phyloP scores from a whole-genome alignment of 2,888 invertebrate genomes.

The Cheilosia grossa region DNA sequence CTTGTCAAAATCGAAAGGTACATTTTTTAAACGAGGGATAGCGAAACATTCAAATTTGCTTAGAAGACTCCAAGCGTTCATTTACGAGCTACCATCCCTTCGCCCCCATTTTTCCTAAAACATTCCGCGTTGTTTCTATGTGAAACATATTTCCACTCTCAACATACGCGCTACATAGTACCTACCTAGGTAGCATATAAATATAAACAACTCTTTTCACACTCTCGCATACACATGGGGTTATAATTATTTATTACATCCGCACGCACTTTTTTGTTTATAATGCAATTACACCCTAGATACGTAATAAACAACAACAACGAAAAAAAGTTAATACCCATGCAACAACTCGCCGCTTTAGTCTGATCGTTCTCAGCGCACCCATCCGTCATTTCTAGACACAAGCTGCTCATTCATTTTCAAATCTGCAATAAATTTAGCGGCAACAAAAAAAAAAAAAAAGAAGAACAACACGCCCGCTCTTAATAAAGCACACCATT shows the following conservation, averaged over 20 bases:
- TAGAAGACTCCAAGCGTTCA: too few species aligned
- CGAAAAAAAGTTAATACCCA: slow-evolving; percentile 31
- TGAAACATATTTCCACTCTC: too few species aligned
- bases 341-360: slow-evolving; percentile 33
- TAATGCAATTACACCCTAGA: slow-evolving; percentile 57
- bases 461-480: slow-evolving; percentile 5
- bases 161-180: neutral
- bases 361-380: slow-evolving; percentile 23
- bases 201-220: slow-evolving; percentile 53
- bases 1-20: too few species aligned
- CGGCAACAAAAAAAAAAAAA: slow-evolving; percentile 1
- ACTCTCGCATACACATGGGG: slow-evolving; percentile 21
- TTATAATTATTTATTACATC: slow-evolving; percentile 43
- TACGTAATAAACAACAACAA: slow-evolving; percentile 58
- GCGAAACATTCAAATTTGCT: too few species aligned
- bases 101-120: too few species aligned
- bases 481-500: slow-evolving; percentile 69
- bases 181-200: slow-evolving; percentile 13
- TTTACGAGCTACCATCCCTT: too few species aligned
- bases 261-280: slow-evolving; percentile 19
- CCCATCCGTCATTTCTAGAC: slow-evolving; percentile 68
- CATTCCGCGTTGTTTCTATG: too few species aligned
- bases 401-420: slow-evolving; percentile 55
- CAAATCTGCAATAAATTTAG: slow-evolving; percentile 64
- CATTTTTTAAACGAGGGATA: too few species aligned